A percentile compares a stretch with the other conserved stretches of the same genome.
These are phyloP conservation scores for Eremophila alpestris DNA, from an alignment of 2,797 vertebrate species.

Conservation along the genomic window DNA sequence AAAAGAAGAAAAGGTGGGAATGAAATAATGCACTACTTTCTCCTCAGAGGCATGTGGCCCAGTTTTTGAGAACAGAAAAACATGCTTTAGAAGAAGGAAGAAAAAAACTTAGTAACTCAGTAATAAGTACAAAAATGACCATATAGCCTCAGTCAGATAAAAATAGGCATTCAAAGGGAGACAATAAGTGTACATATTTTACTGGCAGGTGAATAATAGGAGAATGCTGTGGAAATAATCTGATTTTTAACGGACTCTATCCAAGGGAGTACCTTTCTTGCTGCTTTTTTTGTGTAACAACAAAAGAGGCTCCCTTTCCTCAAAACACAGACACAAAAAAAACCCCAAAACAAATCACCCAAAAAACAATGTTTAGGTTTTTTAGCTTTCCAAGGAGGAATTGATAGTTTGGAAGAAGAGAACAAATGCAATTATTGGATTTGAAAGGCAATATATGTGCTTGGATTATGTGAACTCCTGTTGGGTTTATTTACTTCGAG, in stretches of 20 bases:
- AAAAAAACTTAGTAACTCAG: slow-evolving; percentile 68
- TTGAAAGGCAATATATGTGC: slow-evolving; percentile 64
- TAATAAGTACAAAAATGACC: slow-evolving; percentile 89
- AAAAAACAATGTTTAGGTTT: slow-evolving; percentile 71
- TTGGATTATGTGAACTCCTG: slow-evolving; percentile 42
- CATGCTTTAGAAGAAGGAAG: slow-evolving; percentile 72
- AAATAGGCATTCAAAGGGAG: slow-evolving; percentile 87
- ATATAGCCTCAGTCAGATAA: slow-evolving; percentile 83
- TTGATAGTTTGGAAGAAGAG: slow-evolving; percentile 75
- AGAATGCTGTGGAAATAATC: slow-evolving; percentile 93
- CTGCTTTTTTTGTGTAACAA: slow-evolving; percentile 81
- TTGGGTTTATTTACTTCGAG: slow-evolving; percentile 59
- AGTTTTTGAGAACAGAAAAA: slow-evolving; percentile 90
- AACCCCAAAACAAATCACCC: not conserved
- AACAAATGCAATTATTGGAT: slow-evolving; percentile 64
- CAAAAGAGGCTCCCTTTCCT: slow-evolving; percentile 82
- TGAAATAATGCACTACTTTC: slow-evolving; percentile 96
- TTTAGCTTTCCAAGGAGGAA: slow-evolving; percentile 79
- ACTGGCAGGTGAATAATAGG: slow-evolving; percentile 94
- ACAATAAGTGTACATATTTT: slow-evolving; percentile 92
- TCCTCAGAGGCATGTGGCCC: slow-evolving; percentile 98
- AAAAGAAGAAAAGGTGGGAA: slow-evolving; percentile 98
- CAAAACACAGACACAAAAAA: not conserved
- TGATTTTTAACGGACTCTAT: slow-evolving; percentile 87
- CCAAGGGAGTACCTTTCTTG: slow-evolving; percentile 81